These are phyloP conservation scores for Epinotia brunnichana DNA, from an alignment of 2,888 invertebrate genomes.

Conservation along the genomic window DNA sequence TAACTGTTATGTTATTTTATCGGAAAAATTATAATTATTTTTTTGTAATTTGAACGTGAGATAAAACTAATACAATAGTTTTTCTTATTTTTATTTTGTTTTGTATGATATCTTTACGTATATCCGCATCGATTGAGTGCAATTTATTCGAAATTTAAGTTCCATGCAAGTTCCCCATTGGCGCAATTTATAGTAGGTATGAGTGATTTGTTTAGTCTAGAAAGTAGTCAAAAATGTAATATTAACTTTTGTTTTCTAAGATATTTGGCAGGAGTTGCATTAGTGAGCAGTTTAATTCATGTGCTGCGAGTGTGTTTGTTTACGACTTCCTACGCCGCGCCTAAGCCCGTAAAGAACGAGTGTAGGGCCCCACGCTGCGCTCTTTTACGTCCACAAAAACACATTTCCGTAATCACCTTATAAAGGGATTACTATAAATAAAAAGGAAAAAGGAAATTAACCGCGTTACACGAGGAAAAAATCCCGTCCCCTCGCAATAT, in stretches of 20 bases:
- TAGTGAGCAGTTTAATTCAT: constrained; percentile 29
- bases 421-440: constrained; percentile 85
- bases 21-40: no score
- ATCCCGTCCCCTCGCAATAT: constrained; percentile 80
- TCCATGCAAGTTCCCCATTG: no score
- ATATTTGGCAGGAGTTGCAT: constrained; percentile 7
- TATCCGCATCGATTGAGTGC: no score
- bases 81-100: no score
- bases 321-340: constrained; percentile 54
- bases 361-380: constrained; percentile 76
- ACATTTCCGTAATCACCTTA: constrained; percentile 84
- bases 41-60: no score
- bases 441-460: constrained; percentile 84
- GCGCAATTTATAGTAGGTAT: neutral
- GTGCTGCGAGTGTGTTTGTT: constrained; percentile 47
- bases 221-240: neutral
- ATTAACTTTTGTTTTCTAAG: neutral
- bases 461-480: constrained; percentile 81
- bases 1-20: no score
- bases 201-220: neutral
- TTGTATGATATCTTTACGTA: no score
- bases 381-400: constrained; percentile 83
- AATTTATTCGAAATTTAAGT: no score
- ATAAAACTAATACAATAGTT: no score
- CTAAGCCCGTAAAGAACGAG: constrained; percentile 63